Evolutionary conservation across 1,140 invertebrate genomes (phyloP), one percentile per base, ranked within the genome.

Genomic region (Pseudomyrmex flavicornis): DNA sequence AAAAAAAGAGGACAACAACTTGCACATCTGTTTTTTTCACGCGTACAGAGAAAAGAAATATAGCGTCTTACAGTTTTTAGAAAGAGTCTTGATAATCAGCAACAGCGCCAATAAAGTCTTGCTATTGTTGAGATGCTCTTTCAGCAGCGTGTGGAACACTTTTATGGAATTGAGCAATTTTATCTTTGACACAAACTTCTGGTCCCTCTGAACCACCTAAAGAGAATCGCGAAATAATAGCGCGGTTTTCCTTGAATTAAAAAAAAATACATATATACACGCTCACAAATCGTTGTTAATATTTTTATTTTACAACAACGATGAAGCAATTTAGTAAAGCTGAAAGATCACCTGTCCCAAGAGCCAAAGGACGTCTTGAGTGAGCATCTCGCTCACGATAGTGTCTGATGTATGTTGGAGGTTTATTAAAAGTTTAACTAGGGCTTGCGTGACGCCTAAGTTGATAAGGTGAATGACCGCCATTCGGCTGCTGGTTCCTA

Each of bases 111-210:
- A 94, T 48, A 96, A 91, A 7, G 95, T 92, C 89, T 95, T 95
- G 80, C 95, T 95, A 88, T 96, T 95, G 54, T 95, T 96, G 80
- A 95, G 96, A 90, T 96, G 94, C n/a, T 94, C 94, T 89, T 95
- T 95, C 8, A 97, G 89, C 61, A 96, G 93, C 12, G 94, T 91
- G 88, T 96, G 96, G 90, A 96, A 95, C 87, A 95, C 93, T 92
- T 96, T 96, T 0, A 95, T 94, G 75, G 95, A 95, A 12, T 95
- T 96, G 26, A 95, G 90, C 88, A 95, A 91, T 86, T 95, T 95
- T 13, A 96, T 93, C 92, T 96, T 96, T 15, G 94, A 92, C 58
- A 95, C 95, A 89, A 96, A 96, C 91, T 96, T 96, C 66, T 95
- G 91, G 95, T 97, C 93, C 80, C 92, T 93, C 66, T 91, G 93